phyloP scores from a whole-genome alignment of 2,113 vertebrate species.

The Periophthalmus modestus region DNA sequence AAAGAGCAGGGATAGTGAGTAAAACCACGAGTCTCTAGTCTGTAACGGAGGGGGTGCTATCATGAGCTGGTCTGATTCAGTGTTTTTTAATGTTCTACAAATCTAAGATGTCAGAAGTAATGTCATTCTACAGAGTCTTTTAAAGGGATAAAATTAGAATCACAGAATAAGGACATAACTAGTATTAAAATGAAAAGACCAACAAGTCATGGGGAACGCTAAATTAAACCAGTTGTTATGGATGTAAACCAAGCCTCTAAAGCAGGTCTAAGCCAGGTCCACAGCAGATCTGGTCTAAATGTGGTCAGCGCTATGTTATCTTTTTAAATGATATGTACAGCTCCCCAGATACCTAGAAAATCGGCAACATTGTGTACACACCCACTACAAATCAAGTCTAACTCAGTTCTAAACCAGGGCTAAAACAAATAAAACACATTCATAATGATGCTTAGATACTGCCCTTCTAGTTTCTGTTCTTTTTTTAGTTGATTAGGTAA shows the following conservation, averaged over 20 bases:
- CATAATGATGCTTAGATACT: not conserved
- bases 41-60: constrained; percentile 45
- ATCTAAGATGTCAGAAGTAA: not conserved
- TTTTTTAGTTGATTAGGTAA: not conserved
- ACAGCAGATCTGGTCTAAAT: not conserved
- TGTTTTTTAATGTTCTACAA: not conserved
- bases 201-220: not conserved
- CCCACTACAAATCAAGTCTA: not conserved
- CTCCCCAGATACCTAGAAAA: too few species aligned
- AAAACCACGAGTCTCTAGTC: constrained; percentile 46
- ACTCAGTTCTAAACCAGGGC: not conserved
- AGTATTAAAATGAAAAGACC: not conserved
- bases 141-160: too few species aligned
- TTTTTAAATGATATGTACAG: too few species aligned
- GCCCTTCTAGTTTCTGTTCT: not conserved
- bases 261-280: not conserved
- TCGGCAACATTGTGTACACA: too few species aligned
- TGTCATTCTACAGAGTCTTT: not conserved
- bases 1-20: constrained; percentile 36
- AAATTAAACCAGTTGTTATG: not conserved
- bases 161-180: too few species aligned
- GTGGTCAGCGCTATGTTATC: too few species aligned
- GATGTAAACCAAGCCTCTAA: not conserved
- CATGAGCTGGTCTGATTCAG: constrained; percentile 13
- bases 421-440: not conserved